Base-by-base conservation (phyloP, 2,888 invertebrate species). In the Didymodactylos carnosus region DNA sequence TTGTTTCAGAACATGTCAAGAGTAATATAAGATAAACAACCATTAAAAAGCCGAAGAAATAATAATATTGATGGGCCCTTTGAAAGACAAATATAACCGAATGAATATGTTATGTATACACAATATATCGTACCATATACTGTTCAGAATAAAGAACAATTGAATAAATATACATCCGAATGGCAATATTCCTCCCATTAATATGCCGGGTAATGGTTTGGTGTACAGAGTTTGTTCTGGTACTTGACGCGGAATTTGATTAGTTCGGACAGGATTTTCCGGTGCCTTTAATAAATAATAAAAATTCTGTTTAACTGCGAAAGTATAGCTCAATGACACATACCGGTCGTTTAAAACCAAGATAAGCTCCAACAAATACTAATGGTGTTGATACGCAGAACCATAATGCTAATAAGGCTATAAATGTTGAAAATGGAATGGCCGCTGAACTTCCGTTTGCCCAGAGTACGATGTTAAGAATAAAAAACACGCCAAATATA, bases 191-290 rank as follows among this genome's bases (percentile, higher is more conserved):
- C 98, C 97, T 11, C 97, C 97, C 95, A 98, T 97, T 71, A 97
- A 86, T 72, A 83, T 82, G 11, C 94, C 95, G 25, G 97, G 95
- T 75, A 95, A 85, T 0, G 95, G 84, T 76, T 83, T 91, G 0
- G 97, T 97, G 86, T 98, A 98, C 80, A 95, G 87, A n/a, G 92
- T 92, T 85, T 97, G 97, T 80, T 95, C 94, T 1, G 98, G 98
- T 80, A 98, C 95, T 85, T 97, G 92, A 0, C 98, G 88, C 5
- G 98, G 98, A 79, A 98, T 98, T 86, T 95, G 95, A 85, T 97
- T 97, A 25, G 95, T 98, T 80, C 97, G 88, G 35, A 97, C 97
- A 14, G 97, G 97, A 85, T 95, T 94, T 82, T 95, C 94, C 80
- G 97, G 87, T 43, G 91, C 89, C 92, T 94, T 82, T 6, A 27